Evolutionary conservation across 2,797 vertebrate species (phyloP), one percentile per base, ranked within the genome.

Genomic region (Hippocampus kuda): DNA sequence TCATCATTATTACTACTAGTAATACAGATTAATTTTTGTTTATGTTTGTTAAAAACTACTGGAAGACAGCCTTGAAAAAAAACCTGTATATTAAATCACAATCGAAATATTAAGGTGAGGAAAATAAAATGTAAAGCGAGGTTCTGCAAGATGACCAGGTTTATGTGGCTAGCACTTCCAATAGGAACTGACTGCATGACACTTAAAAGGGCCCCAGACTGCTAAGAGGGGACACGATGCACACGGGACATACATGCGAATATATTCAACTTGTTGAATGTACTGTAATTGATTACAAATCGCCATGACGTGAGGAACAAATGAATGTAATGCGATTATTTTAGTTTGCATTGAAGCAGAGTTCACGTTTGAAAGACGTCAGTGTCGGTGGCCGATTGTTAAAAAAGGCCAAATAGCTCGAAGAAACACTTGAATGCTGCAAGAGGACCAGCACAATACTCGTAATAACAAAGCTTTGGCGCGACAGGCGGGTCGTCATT

Each of bases 401-500:
- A n/a, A 12, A 24, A 54, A 54, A 10, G 1, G n/a, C 22, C 22
- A 22, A 54, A 54, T 54, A 54, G 4, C 22, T n/a, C n/a, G 8
- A 81, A 71, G 82, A 72, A 82, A 48, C 18, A 27, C 1, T 48
- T 48, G 30, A n/a, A 3, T 26, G 15, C 84, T 70, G 75, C 81
- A 88, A 81, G 16, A 2, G 48, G 48, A 20, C 48, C 48, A 90
- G 88, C 71, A 81, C 84, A 66, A 24, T 27, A 78, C 84, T 86
- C 88, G 84, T 76, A 87, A 90, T 75, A 87, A 90, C 88, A 91
- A 90, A 74, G 85, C 83, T 76, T 68, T 79, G 83, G 86, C 75
- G 88, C 85, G 79, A 88, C 86, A 85, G 83, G 75, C 70, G 77
- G 72, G 88, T 87, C 87, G 91, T 88, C 85, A 24, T 57, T 73